Evolutionary conservation across 2,113 vertebrate genomes (phyloP).

Genomic region (Tachuris rubrigastra): DNA sequence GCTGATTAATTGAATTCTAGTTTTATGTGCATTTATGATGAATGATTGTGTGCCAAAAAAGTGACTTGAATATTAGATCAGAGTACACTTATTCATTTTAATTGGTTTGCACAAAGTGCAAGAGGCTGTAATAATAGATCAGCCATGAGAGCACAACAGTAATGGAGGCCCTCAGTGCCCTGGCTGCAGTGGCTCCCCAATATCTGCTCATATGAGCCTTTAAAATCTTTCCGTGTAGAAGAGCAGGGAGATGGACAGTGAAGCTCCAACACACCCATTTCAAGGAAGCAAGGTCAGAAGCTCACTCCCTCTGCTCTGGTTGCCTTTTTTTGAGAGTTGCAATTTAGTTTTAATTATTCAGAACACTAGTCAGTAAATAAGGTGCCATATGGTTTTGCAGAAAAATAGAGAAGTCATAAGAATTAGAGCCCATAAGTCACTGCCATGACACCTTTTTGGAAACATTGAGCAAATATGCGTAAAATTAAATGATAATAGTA

Average conservation of each 20-base stretch:
- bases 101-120: slow-evolving; percentile 66
- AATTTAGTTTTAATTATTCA: not conserved
- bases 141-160: not conserved
- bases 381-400: not conserved
- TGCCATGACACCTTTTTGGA: not conserved
- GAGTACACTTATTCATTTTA: slow-evolving; percentile 61
- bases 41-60: slow-evolving; percentile 70
- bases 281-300: not conserved
- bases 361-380: not conserved
- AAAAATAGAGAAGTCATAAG: not conserved
- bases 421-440: not conserved
- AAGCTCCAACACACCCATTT: not conserved
- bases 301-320: not conserved
- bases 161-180: not conserved
- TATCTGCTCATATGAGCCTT: not conserved
- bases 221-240: not conserved
- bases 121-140: slow-evolving; percentile 13
- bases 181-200: not conserved
- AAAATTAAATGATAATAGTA: accelerated
- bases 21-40: slow-evolving; percentile 68
- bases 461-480: not conserved
- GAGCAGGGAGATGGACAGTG: accelerated
- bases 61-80: slow-evolving; percentile 60
- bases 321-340: not conserved
- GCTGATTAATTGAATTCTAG: slow-evolving; percentile 75